These are phyloP conservation scores for Chymomyza procnemis DNA, from an alignment of 2,888 invertebrate species.

Conservation along the genomic window DNA sequence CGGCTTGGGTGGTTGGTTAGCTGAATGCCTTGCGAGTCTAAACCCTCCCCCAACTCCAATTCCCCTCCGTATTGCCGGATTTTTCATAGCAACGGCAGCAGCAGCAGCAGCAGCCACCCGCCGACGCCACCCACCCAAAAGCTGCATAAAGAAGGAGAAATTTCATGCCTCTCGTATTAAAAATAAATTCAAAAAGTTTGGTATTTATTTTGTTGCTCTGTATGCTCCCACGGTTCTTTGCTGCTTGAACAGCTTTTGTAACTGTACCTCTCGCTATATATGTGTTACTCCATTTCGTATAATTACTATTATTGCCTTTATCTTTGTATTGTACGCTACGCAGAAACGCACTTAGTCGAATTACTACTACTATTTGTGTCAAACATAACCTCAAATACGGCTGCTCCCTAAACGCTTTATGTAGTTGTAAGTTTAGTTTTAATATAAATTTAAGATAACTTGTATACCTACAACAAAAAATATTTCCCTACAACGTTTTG, in stretches of 20 bases:
- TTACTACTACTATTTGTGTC: conserved; percentile 36
- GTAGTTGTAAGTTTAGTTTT: neutral
- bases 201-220: conserved; percentile 43
- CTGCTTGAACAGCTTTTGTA: neutral
- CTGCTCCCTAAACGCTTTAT: neutral
- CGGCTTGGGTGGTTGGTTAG: conserved; percentile 7
- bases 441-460: neutral
- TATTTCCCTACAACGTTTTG: conserved; percentile 23
- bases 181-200: conserved; percentile 64
- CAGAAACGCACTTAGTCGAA: conserved; percentile 34
- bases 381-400: conserved; percentile 44
- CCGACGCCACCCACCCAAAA: neutral
- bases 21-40: conserved; percentile 28
- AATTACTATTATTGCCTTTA: neutral
- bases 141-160: neutral
- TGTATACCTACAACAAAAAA: conserved; percentile 30
- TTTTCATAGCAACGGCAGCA: neutral
- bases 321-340: neutral
- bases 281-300: neutral
- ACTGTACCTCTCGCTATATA: conserved; percentile 4
- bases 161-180: conserved; percentile 46
- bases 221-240: neutral
- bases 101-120: no score
- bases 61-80: neutral
- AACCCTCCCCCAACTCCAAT: conserved; percentile 31